Evolutionary conservation across 2,797 vertebrate species (phyloP), one percentile per base, ranked within the genome.

Genomic region (Apogon hyalosoma): DNA sequence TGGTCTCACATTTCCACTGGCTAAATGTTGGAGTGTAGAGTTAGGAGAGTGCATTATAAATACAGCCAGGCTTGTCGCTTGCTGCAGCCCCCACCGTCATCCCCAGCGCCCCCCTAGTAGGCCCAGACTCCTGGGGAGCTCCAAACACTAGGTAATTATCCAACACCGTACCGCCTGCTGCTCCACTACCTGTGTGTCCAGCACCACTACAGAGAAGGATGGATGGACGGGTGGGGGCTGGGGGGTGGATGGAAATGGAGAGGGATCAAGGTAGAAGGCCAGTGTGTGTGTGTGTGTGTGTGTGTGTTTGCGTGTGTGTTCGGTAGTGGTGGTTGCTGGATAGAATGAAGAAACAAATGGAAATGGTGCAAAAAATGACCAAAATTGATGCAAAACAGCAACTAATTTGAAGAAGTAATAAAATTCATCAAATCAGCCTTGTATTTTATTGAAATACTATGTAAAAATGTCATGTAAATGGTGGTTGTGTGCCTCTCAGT

Each of bases 101-200:
- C 21, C 21, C 21, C 21, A 2, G 21, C 4, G 36, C 6, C 39
- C 31, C 73, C 91, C 93, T 87, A 92, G 94, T 95, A 94, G 94
- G 92, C 93, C 93, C 93, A 91, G 95, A 93, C 95, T 95, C 95
- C 94, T 90, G 95, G 94, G 96, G 94, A 94, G 94, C 94, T 95
- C 95, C 95, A 96, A 97, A 97, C 95, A 95, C 94, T 92, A 94
- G 95, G 95, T 98, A 97, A 98, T 98, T 98, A 98, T 96, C 95
- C 95, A 82, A 90, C 93, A 63, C 91, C 92, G 50, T 58, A 66
- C 80, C 93, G 91, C 96, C 96, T 89, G 95, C 96, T 97, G 96
- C 92, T 95, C 92, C 94, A 93, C 93, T 94, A 94, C 92, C 94
- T 96, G 94, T 95, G 96, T 94, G 95, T 95, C 95, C 95, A 92